Evolutionary conservation across 2,797 vertebrate species (phyloP).

Genomic region (Pantherophis vulpinus): DNA sequence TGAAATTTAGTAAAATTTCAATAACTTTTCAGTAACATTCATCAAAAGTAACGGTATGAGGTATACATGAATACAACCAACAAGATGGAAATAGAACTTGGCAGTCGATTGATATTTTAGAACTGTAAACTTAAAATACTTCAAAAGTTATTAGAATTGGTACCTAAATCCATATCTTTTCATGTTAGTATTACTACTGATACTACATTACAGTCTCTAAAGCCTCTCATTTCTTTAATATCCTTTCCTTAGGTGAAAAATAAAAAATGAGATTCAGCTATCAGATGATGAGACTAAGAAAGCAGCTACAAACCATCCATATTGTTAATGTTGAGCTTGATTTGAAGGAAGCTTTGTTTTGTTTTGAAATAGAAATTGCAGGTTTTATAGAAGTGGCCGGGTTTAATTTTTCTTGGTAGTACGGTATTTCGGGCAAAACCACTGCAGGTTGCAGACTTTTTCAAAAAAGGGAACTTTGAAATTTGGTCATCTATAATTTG

Average conservation of each 20-base stretch:
- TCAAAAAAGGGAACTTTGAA: background rate
- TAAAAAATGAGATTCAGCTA: background rate
- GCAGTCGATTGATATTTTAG: background rate
- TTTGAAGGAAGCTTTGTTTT: background rate
- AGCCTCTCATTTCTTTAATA: background rate
- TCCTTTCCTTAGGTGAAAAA: background rate
- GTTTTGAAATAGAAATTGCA: background rate
- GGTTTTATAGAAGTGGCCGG: background rate
- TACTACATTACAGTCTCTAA: background rate
- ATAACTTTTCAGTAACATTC: background rate
- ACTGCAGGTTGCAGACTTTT: background rate
- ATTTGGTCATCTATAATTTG: background rate
- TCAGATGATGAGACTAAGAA: background rate
- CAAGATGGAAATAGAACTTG: background rate
- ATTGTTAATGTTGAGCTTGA: background rate
- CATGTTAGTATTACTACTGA: background rate
- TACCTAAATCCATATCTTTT: background rate
- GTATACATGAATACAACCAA: background rate
- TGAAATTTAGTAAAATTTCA: background rate
- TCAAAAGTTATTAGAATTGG: background rate
- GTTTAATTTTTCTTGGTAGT: background rate
- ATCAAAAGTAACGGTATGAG: background rate
- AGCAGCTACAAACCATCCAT: background rate
- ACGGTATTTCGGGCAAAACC: background rate
- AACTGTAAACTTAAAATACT: background rate